Base-by-base conservation (phyloP, 2,888 invertebrate genomes). In the Petrolisthes cinctipes region DNA sequence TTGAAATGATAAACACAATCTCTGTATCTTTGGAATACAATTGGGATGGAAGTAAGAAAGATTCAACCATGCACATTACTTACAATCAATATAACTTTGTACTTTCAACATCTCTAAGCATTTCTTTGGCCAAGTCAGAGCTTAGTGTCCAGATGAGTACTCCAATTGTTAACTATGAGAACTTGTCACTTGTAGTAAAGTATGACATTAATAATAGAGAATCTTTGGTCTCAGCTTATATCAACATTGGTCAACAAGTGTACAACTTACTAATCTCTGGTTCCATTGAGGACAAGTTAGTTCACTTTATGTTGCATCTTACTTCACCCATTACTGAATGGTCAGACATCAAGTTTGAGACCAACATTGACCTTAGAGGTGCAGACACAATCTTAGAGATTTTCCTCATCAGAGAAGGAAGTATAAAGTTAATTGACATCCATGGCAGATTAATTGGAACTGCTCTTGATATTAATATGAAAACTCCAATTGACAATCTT, bases 371-470 rank as follows among this genome's bases (percentile, higher is more conserved):
- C 23, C 71, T 88, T 14, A 79, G 61, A n/a, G 75, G 37, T n/a
- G 88, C 86, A 4, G 88, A 88, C 17, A 90, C 88, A 83, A 61
- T 56, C 5, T n/a, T 90, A 1, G 79, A 86, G 20, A 20, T 90
- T 51, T 54, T 78, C 51, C 61, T 90, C n/a, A 76, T 81, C 9
- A 86, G 71, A 51, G 88, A 90, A n/a, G 82, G 78, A 4, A 57
- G 76, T 53, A 56, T 71, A 1, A 87, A 87, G 51, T 75, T 73
- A 11, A 88, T 90, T 51, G 80, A 57, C 56, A 61, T 90, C 5
- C 82, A 80, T 56, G 90, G 89, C 71, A 90, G 88, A 82, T 17
- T 89, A 5, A 82, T 89, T 54, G 89, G 89, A 37, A 83, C 79
- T 37, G 84, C 73, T 23, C 57, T 88, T 17, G 85, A 82, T 66